Conservation (phyloP, 2,113 vertebrate genomes). For the Pelusios castaneus region DNA sequence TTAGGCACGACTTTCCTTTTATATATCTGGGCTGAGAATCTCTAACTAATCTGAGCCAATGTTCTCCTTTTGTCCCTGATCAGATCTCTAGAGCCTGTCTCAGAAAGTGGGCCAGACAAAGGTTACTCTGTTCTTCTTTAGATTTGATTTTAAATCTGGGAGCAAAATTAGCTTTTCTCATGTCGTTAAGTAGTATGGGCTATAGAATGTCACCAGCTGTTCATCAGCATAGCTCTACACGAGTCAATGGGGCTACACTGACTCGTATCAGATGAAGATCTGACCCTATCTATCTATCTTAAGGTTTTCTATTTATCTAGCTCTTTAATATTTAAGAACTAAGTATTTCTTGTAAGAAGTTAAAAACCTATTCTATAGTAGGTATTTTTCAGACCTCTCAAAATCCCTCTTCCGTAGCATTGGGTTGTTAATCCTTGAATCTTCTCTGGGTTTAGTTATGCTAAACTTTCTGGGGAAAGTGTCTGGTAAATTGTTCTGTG, state of each 20-base stretch:
- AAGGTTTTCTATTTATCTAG: not conserved
- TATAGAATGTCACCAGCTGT: slow-evolving; percentile 24
- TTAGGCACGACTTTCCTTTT: slow-evolving; percentile 15
- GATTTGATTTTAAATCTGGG: not conserved
- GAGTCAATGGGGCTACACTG: not conserved
- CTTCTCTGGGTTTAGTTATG: slow-evolving; percentile 73
- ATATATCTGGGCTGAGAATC: not conserved
- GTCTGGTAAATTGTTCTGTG: slow-evolving; percentile 63
- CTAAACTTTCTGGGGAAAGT: slow-evolving; percentile 46
- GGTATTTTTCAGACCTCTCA: not conserved
- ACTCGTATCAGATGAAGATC: slow-evolving; percentile 22
- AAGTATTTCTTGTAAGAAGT: not conserved
- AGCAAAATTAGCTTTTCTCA: slow-evolving; percentile 20
- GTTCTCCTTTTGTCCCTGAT: not conserved
- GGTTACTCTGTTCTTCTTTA: not conserved
- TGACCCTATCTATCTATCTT: not conserved
- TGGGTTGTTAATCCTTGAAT: slow-evolving; percentile 60
- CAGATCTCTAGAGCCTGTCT: slow-evolving; percentile 29
- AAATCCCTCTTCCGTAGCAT: slow-evolving; percentile 47
- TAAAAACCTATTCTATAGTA: not conserved
- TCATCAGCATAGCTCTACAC: not conserved
- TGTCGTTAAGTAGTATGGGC: slow-evolving; percentile 24
- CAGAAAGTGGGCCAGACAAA: slow-evolving; percentile 58
- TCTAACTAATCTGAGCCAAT: not conserved
- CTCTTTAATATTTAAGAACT: not conserved